Evolutionary conservation across 2,113 vertebrate genomes (phyloP), one percentile per base, ranked within the genome.

Genomic region (Pluvianellus socialis): DNA sequence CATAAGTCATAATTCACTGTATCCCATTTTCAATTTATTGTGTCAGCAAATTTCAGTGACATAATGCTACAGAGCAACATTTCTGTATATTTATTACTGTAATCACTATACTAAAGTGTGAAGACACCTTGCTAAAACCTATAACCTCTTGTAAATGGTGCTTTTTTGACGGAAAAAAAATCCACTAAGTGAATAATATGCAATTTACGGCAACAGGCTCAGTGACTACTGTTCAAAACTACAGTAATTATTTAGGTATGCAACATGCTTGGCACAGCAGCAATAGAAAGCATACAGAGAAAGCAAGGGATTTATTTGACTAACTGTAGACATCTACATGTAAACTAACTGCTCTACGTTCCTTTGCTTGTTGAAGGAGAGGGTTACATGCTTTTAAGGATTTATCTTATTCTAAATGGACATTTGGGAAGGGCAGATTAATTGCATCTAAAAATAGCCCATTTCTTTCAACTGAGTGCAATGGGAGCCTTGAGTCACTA

Each of bases 21-120:
- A 95, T 94, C 75, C 79, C 83, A 92, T 94, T 94, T 96, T 77
- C 50, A 45, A 77, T 90, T 92, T 88, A 94, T 76, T 73, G n/a
- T 93, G 81, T 96, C 93, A 95, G 96, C 95, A 96, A 86, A 94
- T 94, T 91, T 94, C 94, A 92, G 82, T 92, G 84, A 97, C 94
- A 97, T 94, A 96, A 96, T 65, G 80, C 82, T 86, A 82, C 33
- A 42, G 90, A 96, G 80, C 74, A 97, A 96, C 76, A 91, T 93
- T 90, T 83, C 85, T 96, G 62, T 90, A 2, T 92, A 95, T 97
- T 97, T 97, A 96, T 97, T 94, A 82, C 88, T 50, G 59, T 90
- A 95, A 96, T 94, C 92, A 94, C 0, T 28, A 95, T 27, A 93
- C 59, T 87, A 16, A 82, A 92, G 70, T 83, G 76, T 2, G n/a